Base-by-base conservation (phyloP, 2,888 invertebrate genomes). In the Pterostichus niger region DNA sequence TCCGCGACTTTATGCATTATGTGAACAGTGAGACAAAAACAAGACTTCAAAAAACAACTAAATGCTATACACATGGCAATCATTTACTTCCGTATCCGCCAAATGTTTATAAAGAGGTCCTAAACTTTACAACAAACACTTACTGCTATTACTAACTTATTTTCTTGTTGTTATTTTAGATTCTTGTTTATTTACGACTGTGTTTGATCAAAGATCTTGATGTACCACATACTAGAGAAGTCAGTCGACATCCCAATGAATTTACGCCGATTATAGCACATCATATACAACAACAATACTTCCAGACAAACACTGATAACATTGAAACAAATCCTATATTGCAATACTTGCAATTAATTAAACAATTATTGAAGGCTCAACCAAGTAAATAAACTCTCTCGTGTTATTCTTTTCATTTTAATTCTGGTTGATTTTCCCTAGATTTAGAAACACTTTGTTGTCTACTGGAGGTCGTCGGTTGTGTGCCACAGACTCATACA, bases 391-490 rank as follows among this genome's bases (percentile, higher is more conserved):
- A 35, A 3, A 35, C 35, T 35, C 3, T 5, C 3, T 35, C 3
- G 3, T 35, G 35, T 5, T 3, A 35, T 35, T 35, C 49, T 49
- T 4, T n/a, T 49, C 49, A 49, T 49, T n/a, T n/a, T 4, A 49
- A n/a, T 49, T 49, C 11, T 49, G 49, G 6, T 49, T 49, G 9
- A 49, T 49, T n/a, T n/a, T 84, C 86, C 88, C 71, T 87, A 94
- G 94, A 92, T 86, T 88, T 93, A 61, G 92, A 93, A 89, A 91
- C 94, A 0, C 89, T 97, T 77, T 94, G 94, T 81, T 96, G 96
- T 86, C 92, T 98, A 87, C 91, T 96, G 85, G 97, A 98, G 90
- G 91, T 97, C 24, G 91, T 97, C n/a, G 97, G 97, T 54, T 95
- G 96, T 84, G 93, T 95, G 9, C 95, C 97, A 0, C 92, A 94